Evolutionary conservation across 2,888 invertebrate species (phyloP).

Genomic region (Hypercompe scribonia): DNA sequence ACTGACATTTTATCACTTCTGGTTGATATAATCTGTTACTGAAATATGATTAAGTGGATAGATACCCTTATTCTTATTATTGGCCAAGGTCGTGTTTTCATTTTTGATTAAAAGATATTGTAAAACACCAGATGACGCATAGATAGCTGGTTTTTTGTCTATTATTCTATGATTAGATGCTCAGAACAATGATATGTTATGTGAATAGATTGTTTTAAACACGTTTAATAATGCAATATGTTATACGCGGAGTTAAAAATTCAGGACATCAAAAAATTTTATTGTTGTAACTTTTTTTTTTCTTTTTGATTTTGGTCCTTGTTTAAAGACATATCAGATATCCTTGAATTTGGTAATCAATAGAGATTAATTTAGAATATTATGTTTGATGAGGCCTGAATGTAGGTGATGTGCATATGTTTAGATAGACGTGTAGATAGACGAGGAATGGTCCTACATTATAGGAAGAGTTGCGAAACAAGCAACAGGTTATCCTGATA

Average conservation of each 20-base stretch:
- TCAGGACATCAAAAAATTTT: not conserved
- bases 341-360: too few relatives aligned
- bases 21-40: not conserved
- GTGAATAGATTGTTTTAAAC: not conserved
- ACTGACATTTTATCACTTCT: not conserved
- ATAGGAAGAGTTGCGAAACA: too few relatives aligned
- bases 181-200: constrained; percentile 6
- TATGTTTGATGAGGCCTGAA: too few relatives aligned
- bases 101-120: not conserved
- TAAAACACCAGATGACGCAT: constrained; percentile 5
- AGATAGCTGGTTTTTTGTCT: not conserved
- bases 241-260: not conserved
- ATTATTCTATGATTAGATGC: constrained; percentile 2
- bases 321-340: too few relatives aligned
- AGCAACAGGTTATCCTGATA: too few relatives aligned
- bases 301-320: too few relatives aligned
- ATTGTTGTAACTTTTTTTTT: not conserved
- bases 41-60: not conserved
- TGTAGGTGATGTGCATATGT: too few relatives aligned
- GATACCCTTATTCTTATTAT: not conserved
- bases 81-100: not conserved
- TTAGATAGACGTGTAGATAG: too few relatives aligned
- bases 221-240: not conserved
- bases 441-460: too few relatives aligned
- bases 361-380: too few relatives aligned